These are phyloP conservation scores for Nyctalus aviator DNA, from an alignment of 2,797 vertebrate genomes.

Conservation along the genomic window DNA sequence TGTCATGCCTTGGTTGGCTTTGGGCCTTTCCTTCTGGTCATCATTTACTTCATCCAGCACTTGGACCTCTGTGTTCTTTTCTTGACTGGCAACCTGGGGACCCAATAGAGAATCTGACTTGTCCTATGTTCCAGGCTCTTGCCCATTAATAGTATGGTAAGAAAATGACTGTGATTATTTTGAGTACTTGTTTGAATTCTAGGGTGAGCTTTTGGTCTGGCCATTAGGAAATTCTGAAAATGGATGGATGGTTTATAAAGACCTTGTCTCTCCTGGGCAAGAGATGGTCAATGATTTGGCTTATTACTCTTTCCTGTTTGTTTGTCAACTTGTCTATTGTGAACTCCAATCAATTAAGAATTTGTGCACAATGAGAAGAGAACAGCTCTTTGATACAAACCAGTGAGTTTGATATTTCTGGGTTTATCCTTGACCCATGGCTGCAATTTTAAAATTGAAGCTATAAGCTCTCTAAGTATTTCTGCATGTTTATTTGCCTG, in stretches of 20 bases:
- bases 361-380: neutral
- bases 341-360: neutral
- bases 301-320: neutral
- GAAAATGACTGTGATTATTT: neutral
- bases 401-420: neutral
- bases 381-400: neutral
- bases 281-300: neutral
- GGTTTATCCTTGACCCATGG: constrained; percentile 30
- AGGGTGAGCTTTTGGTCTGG: neutral
- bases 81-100: neutral
- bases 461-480: neutral
- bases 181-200: neutral
- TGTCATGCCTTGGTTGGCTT: neutral
- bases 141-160: neutral
- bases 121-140: neutral
- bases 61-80: neutral
- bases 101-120: neutral
- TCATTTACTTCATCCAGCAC: neutral
- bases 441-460: constrained; percentile 20
- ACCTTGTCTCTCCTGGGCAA: neutral
- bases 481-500: neutral
- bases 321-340: neutral
- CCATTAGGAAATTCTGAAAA: neutral
- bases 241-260: neutral
- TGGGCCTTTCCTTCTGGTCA: neutral